Evolutionary conservation across 35 echinoderm and acorn worm genomes (phyloP).

Genomic region (Heliocidaris tuberculata): DNA sequence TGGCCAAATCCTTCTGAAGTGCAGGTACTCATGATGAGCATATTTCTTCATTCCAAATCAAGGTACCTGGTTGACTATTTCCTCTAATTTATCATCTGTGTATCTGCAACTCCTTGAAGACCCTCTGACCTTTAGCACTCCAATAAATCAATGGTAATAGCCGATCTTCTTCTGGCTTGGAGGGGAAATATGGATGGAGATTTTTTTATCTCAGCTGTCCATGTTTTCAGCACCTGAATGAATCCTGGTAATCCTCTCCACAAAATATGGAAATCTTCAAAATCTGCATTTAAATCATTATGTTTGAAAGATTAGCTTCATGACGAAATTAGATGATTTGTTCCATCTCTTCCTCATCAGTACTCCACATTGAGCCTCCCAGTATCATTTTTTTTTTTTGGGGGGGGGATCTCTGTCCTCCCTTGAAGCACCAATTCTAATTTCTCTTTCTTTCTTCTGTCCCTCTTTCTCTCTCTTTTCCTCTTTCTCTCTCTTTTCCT

Average conservation of each 20-base stretch:
- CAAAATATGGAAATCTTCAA: not conserved
- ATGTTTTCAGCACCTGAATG: not conserved
- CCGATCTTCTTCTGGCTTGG: not conserved
- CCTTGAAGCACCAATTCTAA: not conserved
- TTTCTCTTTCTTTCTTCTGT: too few relatives aligned
- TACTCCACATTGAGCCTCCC: not conserved
- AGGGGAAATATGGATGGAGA: not conserved
- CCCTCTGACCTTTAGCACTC: not conserved
- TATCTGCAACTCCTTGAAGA: not conserved
- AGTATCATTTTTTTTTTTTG: not conserved
- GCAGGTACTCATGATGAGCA: not conserved
- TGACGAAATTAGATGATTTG: not conserved
- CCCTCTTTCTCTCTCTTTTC: not conserved
- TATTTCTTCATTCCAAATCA: not conserved
- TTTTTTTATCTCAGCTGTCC: not conserved
- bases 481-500: not conserved
- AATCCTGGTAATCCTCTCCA: not conserved
- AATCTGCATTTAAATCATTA: not conserved
- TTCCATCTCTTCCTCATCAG: not conserved
- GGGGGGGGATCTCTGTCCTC: not conserved
- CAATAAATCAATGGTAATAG: not conserved
- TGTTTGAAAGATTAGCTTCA: not conserved
- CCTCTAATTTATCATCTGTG: not conserved
- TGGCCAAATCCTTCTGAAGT: not conserved
- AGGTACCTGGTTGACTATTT: not conserved